Base-by-base conservation (phyloP, 1,140 invertebrate species). In the Ganaspis sp. region DNA sequence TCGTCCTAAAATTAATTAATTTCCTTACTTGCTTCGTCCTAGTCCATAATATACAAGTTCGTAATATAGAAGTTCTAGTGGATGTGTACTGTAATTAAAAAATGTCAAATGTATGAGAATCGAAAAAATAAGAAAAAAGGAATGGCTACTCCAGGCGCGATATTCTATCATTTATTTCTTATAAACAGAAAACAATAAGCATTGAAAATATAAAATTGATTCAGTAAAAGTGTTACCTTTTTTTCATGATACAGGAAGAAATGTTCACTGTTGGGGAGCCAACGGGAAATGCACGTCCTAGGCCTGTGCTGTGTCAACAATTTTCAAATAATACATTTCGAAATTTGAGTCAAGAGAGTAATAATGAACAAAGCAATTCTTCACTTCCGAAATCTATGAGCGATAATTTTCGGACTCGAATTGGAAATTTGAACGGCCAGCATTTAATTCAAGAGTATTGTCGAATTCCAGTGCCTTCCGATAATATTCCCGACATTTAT, bases 301-400 rank as follows among this genome's bases (percentile, higher is more conserved):
- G 53, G 17, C 29, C 71, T 23, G 12, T 54, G 45, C 73, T 89
- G 23, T 84, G 88, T 71, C 87, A 89, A 6, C 89, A 91, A 73
- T 80, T 86, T 70, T 90, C 89, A 19, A 91, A 88, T 81, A 88
- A 88, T 9, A 88, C 90, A 54, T 71, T 90, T 17, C 77, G 83
- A 6, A 86, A 40, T 34, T 75, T 75, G 12, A 82, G 70, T 34
- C 73, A 79, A 73, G 85, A 74, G 53, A 75, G 38, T 78, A 84
- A 21, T 70, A 69, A 23, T 19, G 17, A 75, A 45, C 73, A 71
- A 70, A 42, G 53, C 38, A 23, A 70, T 75, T 72, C 78, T 69
- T 69, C 78, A 26, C 76, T 79, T 26, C 73, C 34, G 23, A 75
- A 75, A 23, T 73, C 58, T 4, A 69, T 74, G 2, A 53, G 73